Evolutionary conservation across 2,113 vertebrate genomes (phyloP).

Genomic region (Willisornis vidua): DNA sequence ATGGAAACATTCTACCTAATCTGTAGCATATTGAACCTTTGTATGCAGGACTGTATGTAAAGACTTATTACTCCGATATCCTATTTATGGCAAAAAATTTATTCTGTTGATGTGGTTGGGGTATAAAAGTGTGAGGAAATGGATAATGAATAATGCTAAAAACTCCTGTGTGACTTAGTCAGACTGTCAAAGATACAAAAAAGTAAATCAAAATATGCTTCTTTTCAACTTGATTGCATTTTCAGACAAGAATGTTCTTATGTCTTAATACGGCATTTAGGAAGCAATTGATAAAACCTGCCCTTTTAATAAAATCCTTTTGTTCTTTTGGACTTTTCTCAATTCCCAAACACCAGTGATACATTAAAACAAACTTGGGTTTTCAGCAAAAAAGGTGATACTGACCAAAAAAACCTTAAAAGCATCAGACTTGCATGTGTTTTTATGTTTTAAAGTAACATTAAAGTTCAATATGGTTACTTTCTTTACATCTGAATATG

Average conservation of each 20-base stretch:
- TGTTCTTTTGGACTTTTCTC: not conserved
- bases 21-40: not conserved
- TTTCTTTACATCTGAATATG: not conserved
- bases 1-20: not conserved
- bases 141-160: not conserved
- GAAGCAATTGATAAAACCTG: not conserved
- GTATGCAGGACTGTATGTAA: not conserved
- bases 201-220: not conserved
- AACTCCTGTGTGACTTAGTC: not conserved
- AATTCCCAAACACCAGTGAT: not conserved
- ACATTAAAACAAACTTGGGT: not conserved
- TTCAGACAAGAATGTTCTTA: not conserved
- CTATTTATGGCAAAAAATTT: not conserved
- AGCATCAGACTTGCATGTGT: not conserved
- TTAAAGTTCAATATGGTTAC: not conserved
- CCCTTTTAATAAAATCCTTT: not conserved
- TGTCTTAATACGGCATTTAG: not conserved
- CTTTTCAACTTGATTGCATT: not conserved
- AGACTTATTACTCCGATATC: not conserved
- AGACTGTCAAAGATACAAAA: not conserved
- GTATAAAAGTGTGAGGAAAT: not conserved
- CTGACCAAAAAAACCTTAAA: not conserved
- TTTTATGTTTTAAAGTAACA: not conserved
- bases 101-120: not conserved
- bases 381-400: not conserved